Conservation (phyloP, 2,113 vertebrate genomes). For the Marmota monax region DNA sequence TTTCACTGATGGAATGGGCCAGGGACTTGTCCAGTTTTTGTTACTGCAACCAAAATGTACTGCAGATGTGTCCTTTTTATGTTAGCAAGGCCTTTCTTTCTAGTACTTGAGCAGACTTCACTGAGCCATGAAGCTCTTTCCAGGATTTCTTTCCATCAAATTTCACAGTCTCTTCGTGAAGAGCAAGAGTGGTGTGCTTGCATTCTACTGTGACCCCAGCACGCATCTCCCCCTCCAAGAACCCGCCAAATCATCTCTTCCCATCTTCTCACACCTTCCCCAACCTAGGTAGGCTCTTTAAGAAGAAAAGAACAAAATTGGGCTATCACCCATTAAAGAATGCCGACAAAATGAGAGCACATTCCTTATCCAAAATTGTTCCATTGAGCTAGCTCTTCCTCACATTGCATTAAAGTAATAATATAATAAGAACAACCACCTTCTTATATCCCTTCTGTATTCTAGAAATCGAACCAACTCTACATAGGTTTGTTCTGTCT, state of each 20-base stretch:
- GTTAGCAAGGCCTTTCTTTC: slow-evolving; percentile 75
- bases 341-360: background rate
- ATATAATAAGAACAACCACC: background rate
- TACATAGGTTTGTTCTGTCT: background rate
- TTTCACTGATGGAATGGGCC: slow-evolving; percentile 65
- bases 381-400: background rate
- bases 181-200: background rate
- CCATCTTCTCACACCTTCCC: background rate
- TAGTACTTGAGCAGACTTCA: slow-evolving; percentile 52
- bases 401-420: background rate
- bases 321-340: background rate
- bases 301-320: slow-evolving; percentile 6
- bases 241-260: background rate
- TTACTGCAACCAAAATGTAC: slow-evolving; percentile 78
- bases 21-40: slow-evolving; percentile 78
- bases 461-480: background rate
- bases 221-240: fast-evolving
- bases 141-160: slow-evolving; percentile 67
- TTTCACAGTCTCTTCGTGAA: background rate
- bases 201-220: background rate
- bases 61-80: slow-evolving; percentile 71
- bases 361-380: background rate
- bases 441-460: background rate
- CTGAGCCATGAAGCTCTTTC: slow-evolving; percentile 64
- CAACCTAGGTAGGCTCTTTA: too few species aligned